Evolutionary conservation across 2,888 invertebrate species (phyloP), one percentile per base, ranked within the genome.

Genomic region (Spilarctia lutea): DNA sequence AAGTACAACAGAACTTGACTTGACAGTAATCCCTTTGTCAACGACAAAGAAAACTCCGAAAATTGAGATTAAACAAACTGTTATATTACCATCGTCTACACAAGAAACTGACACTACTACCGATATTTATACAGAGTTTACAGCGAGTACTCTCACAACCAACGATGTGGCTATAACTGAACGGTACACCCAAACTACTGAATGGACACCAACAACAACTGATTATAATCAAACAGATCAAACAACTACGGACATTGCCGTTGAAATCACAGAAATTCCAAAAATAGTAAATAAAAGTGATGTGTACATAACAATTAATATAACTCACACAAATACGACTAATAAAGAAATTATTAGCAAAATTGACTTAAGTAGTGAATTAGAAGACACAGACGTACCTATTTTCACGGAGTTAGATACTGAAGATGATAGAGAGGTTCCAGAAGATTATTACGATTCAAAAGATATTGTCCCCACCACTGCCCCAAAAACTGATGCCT

Each of bases 371-470:
- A 88, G 85, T 73, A 77, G 84, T 72, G 91, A 91, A 68, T 76
- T 81, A 27, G 89, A 90, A 48, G 89, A 88, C 68, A 2, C 73
- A 77, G 91, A 93, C 27, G 89, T 94, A 3, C 92, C 93, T 69
- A 85, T 94, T 45, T 94, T 92, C 65, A 93, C 94, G 78, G 94
- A 92, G 81, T 75, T 94, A 63, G 95, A 96, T 71, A 85, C 91
- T 76, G 93, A 92, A 79, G 91, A 91, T 1, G 80, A 87, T 39
- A 82, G 85, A 8, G 92, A 94, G 6, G 91, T 94, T 0, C 94
- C 95, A 24, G 96, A 96, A 82, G 96, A 96, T 87, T 96, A 95
- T 75, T 96, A 96, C 70, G 96, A 96, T 76, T 82, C 90, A 8
- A 95, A 94, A 86, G 96, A 96, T 77, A 86, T 94, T 1, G 87